Percentiles rank a stretch among this genome's conserved stretches.
phyloP scores from a whole-genome alignment of 2,113 vertebrate species.

The Xenopus laevis region DNA sequence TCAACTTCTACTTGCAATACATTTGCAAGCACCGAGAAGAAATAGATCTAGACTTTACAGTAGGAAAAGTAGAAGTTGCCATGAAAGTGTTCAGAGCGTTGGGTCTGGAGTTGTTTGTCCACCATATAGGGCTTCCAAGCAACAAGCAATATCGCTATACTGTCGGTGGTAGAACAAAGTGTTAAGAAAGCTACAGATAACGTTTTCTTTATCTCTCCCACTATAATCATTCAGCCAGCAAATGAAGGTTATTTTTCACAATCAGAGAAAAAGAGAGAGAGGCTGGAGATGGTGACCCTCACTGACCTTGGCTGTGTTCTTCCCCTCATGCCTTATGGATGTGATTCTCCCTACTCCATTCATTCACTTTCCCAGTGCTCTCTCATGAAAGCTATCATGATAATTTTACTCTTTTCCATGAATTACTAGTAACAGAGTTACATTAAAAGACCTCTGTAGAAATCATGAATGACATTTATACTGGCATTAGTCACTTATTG shows the following conservation, averaged over 20 bases:
- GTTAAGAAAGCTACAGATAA: too few relatives aligned
- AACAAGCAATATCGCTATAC: too few relatives aligned
- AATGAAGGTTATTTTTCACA: neutral
- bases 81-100: too few relatives aligned
- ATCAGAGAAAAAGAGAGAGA: neutral
- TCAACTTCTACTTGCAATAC: too few relatives aligned
- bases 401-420: neutral
- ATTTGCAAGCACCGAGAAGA: too few relatives aligned
- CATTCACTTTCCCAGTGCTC: neutral
- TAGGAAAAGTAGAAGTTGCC: too few relatives aligned
- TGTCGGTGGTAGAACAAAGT: too few relatives aligned
- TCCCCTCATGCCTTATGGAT: neutral
- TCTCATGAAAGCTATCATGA: neutral
- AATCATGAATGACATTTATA: conserved; percentile 1
- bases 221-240: neutral
- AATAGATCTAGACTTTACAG: too few relatives aligned
- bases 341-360: neutral
- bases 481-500: neutral
- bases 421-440: neutral
- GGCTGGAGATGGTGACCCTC: neutral
- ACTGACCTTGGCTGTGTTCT: neutral
- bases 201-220: too few relatives aligned
- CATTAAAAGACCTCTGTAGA: neutral
- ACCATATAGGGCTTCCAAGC: too few relatives aligned
- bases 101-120: too few relatives aligned